Percentiles rank a stretch among this genome's conserved stretches.
Conservation (phyloP, 2,888 invertebrate species). For the Dermolepida albohirtum region DNA sequence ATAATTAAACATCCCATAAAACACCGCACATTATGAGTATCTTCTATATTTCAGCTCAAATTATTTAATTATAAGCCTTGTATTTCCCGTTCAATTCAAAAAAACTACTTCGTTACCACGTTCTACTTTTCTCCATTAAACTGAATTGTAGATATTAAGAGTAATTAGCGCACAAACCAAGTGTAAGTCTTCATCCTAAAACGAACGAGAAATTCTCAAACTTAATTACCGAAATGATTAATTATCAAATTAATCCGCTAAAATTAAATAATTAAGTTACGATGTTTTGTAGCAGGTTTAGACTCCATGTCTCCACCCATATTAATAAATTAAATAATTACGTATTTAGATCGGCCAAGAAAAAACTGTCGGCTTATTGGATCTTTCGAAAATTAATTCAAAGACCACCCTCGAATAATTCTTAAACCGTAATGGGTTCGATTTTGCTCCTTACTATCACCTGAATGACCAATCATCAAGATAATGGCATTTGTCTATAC, state of each 20-base stretch:
- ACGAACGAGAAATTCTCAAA: background rate
- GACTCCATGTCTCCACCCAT: slow-evolving; percentile 1
- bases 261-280: background rate
- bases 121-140: no score
- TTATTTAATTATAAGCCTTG: no score
- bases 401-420: slow-evolving; percentile 16
- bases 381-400: slow-evolving; percentile 1
- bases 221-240: slow-evolving; percentile 11
- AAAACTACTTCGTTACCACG: no score
- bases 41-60: no score
- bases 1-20: no score
- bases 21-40: no score
- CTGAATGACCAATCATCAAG: background rate
- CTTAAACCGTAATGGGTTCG: background rate
- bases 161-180: no score
- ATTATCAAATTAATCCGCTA: slow-evolving; percentile 9
- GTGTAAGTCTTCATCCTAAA: no score
- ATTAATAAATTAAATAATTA: slow-evolving; percentile 2
- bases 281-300: background rate
- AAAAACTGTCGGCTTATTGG: background rate
- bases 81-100: no score
- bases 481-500: background rate
- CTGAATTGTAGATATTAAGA: no score
- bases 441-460: slow-evolving; percentile 3
- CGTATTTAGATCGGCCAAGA: background rate